Conservation (phyloP, 2,888 invertebrate genomes). For the Diploptera punctata region DNA sequence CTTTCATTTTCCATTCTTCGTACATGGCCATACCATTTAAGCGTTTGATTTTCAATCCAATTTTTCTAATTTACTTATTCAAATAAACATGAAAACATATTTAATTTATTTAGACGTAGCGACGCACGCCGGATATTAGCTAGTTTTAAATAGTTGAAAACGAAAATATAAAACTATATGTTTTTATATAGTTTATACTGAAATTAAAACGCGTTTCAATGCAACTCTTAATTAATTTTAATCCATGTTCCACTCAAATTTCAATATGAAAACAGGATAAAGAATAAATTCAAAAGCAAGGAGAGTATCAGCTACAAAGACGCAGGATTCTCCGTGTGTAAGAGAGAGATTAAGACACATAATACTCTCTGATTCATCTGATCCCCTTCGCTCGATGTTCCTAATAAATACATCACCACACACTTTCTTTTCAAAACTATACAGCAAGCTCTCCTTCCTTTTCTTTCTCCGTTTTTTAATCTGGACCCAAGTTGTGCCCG, state of each 20-base stretch:
- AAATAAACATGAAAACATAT: too few relatives aligned
- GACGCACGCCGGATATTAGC: too few relatives aligned
- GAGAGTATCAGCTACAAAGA: slow-evolving; percentile 10
- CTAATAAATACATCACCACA: slow-evolving; percentile 21
- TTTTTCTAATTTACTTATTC: too few relatives aligned
- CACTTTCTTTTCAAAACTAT: slow-evolving; percentile 32
- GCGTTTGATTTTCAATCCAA: too few relatives aligned
- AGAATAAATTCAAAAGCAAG: neutral
- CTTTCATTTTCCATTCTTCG: too few relatives aligned
- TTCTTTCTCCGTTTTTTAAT: slow-evolving; percentile 33
- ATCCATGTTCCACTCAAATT: slow-evolving; percentile 2
- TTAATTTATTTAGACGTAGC: too few relatives aligned
- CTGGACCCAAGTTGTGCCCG: slow-evolving; percentile 18
- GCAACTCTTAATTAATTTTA: slow-evolving; percentile 13
- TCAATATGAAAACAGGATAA: neutral
- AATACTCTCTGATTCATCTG: slow-evolving; percentile 12
- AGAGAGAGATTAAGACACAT: slow-evolving; percentile 26
- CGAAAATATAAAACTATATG: too few relatives aligned
- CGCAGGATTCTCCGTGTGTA: slow-evolving; percentile 12
- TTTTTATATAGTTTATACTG: too few relatives aligned
- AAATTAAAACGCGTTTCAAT: too few relatives aligned
- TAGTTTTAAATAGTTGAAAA: too few relatives aligned
- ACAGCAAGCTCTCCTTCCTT: slow-evolving; percentile 17
- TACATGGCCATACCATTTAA: too few relatives aligned
- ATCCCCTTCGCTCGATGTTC: neutral